Conservation (phyloP, 2,113 vertebrate genomes). For the Sphyrna mokarran region DNA sequence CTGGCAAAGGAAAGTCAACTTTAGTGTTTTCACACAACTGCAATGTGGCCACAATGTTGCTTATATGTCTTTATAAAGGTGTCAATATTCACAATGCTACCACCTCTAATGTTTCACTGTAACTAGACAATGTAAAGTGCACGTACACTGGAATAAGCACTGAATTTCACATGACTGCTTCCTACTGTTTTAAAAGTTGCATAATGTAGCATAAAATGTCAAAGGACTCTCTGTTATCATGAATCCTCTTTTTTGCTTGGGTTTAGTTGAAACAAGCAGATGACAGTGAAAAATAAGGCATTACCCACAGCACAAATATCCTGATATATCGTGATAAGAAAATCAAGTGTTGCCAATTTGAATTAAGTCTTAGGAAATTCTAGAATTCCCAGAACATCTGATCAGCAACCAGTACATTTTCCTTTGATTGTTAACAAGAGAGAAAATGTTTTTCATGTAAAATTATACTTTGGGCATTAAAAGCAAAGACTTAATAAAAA, state of each 20-base stretch:
- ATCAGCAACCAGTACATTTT: not conserved
- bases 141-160: not conserved
- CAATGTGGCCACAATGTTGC: not conserved
- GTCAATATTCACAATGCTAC: not conserved
- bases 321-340: not conserved
- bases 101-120: not conserved
- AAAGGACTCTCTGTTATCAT: not conserved
- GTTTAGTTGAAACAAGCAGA: not conserved
- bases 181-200: not conserved
- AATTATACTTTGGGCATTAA: too few relatives aligned
- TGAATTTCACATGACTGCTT: not conserved
- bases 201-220: not conserved
- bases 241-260: not conserved
- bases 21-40: not conserved
- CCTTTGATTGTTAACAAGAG: not conserved
- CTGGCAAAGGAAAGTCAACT: not conserved
- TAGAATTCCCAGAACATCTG: not conserved
- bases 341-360: not conserved
- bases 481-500: too few relatives aligned
- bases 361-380: not conserved
- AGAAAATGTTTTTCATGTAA: not conserved
- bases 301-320: not conserved
- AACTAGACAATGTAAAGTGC: not conserved
- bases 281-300: not conserved
- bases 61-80: not conserved